Conservation (phyloP, 2,888 invertebrate genomes). For the Xestia sexstrigata region DNA sequence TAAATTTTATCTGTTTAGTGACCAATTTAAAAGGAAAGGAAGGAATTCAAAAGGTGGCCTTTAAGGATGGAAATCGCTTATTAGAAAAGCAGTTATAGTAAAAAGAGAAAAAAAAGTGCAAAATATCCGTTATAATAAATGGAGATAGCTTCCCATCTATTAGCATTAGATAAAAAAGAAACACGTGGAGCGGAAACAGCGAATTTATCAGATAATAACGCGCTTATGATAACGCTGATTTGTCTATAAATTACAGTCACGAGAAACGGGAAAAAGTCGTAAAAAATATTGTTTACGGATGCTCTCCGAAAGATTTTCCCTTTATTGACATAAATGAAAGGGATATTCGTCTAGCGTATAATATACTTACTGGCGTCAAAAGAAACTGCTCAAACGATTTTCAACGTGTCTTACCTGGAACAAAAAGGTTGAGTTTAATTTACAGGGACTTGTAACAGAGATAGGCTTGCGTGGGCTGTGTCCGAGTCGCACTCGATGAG, state of each 20-base stretch:
- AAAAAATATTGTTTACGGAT: constrained; percentile 39
- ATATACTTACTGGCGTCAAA: constrained; percentile 56
- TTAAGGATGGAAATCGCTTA: background rate
- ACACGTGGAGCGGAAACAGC: constrained; percentile 52
- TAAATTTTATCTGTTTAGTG: background rate
- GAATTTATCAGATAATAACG: constrained; percentile 51
- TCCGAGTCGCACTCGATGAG: constrained; percentile 2
- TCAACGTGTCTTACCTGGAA: constrained; percentile 69
- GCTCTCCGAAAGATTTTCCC: constrained; percentile 16
- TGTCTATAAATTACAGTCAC: constrained; percentile 46
- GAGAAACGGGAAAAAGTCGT: constrained; percentile 38
- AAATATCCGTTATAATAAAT: constrained; percentile 4
- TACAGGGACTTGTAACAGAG: constrained; percentile 51
- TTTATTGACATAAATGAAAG: constrained; percentile 54
- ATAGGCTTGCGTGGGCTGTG: constrained; percentile 42
- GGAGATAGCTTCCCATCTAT: constrained; percentile 26
- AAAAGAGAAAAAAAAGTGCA: background rate
- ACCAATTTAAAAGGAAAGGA: no score
- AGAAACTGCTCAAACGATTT: constrained; percentile 46
- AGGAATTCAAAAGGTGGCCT: no score
- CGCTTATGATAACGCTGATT: constrained; percentile 59
- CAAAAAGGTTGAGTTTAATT: constrained; percentile 65
- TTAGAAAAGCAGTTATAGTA: background rate
- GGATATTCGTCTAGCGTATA: constrained; percentile 37
- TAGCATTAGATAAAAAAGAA: constrained; percentile 48